Evolutionary conservation across 2,888 invertebrate genomes (phyloP).

Genomic region (Caenorhabditis becei): DNA sequence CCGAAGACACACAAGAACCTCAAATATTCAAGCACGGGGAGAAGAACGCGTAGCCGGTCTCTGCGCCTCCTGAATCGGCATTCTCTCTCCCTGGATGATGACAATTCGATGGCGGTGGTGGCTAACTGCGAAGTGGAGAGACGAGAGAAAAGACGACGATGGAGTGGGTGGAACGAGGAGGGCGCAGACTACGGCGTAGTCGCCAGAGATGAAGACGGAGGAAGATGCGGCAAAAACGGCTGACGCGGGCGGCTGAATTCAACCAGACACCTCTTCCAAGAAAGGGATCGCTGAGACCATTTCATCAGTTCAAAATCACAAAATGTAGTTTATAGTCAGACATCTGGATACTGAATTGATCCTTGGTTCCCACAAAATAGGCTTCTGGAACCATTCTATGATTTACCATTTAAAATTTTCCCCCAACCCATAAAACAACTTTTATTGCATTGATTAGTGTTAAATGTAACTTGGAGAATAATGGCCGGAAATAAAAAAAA

Average conservation of each 20-base stretch:
- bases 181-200: constrained; percentile 36
- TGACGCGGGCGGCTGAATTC: constrained; percentile 1
- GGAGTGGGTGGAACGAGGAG: neutral
- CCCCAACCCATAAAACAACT: too few relatives aligned
- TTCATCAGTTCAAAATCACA: neutral
- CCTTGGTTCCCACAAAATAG: too few relatives aligned
- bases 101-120: constrained; percentile 32
- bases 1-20: constrained; percentile 8
- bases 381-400: too few relatives aligned
- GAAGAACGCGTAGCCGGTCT: constrained; percentile 41
- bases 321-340: too few relatives aligned
- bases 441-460: too few relatives aligned
- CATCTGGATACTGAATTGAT: too few relatives aligned
- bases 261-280: constrained; percentile 10
- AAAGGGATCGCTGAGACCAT: constrained; percentile 12
- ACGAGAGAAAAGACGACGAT: neutral
- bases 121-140: constrained; percentile 19
- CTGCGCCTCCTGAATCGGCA: neutral
- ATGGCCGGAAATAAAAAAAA: too few relatives aligned
- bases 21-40: constrained; percentile 24
- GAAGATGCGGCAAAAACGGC: constrained; percentile 4
- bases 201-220: neutral
- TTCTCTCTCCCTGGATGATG: constrained; percentile 22
- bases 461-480: too few relatives aligned
- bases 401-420: too few relatives aligned